Percentiles rank a stretch among this genome's conserved stretches.
Conservation (phyloP, 2,888 invertebrate genomes). For the Drosophila birchii region DNA sequence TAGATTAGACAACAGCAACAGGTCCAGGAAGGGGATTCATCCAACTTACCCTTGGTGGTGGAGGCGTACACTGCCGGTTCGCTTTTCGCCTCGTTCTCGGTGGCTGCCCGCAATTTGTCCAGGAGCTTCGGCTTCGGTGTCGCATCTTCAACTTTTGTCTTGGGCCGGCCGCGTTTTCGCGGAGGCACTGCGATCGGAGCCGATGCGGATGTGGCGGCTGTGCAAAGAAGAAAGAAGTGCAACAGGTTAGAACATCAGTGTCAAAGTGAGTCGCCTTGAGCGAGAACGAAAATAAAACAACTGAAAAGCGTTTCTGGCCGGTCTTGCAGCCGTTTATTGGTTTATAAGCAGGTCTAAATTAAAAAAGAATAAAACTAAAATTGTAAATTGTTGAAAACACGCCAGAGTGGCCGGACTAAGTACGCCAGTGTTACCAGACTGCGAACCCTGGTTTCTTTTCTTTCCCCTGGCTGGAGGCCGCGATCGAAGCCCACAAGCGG, state of each 20-base stretch:
- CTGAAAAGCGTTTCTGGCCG: slow-evolving; percentile 45
- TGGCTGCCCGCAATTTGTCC: slow-evolving; percentile 72
- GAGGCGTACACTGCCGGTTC: slow-evolving; percentile 81
- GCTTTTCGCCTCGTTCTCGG: slow-evolving; percentile 58
- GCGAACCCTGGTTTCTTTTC: not conserved
- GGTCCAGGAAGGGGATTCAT: not conserved
- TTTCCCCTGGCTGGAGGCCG: not conserved
- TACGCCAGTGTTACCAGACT: slow-evolving; percentile 29
- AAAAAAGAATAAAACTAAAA: slow-evolving; percentile 15
- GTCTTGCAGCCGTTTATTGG: slow-evolving; percentile 57
- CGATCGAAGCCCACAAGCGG: not conserved
- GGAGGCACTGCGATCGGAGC: slow-evolving; percentile 41
- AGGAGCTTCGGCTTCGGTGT: slow-evolving; percentile 66
- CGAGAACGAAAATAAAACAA: slow-evolving; percentile 71
- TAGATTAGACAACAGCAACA: not conserved
- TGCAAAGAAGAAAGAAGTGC: slow-evolving; percentile 35
- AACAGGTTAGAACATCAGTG: slow-evolving; percentile 52
- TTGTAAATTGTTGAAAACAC: slow-evolving; percentile 26
- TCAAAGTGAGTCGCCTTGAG: slow-evolving; percentile 15
- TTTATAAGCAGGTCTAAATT: slow-evolving; percentile 37
- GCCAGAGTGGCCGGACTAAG: slow-evolving; percentile 25
- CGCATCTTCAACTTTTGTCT: slow-evolving; percentile 53
- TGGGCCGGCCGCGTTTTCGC: slow-evolving; percentile 78
- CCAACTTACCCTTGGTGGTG: slow-evolving; percentile 78
- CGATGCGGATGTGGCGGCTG: slow-evolving; percentile 62